Evolutionary conservation across 2,888 invertebrate species (phyloP), one percentile per base, ranked within the genome.

Genomic region (Tetheella fluctuosa): DNA sequence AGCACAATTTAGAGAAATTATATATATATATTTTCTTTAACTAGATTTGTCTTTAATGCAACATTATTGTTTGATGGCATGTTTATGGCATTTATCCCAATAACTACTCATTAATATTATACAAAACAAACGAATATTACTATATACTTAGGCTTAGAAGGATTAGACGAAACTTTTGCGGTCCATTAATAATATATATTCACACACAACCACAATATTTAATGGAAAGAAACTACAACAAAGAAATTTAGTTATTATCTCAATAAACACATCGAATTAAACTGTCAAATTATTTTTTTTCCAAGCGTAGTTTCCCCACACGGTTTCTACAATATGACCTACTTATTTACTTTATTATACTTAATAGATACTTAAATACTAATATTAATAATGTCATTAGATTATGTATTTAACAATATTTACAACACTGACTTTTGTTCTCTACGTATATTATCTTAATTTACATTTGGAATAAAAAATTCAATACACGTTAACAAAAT

Each of bases 221-320:
- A 82, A 82, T 83, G 86, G 86, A 88, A 90, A 89, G 88, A 89
- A 91, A 91, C 91, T 91, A 91, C 92, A 86, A 76, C 81, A 86
- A 88, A 88, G 82, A 83, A 87, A 83, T 77, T 80, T 81, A 79
- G 68, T 69, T 71, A 73, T 65, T 88, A 86, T 74, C 65, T 75
- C 77, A 85, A 82, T 84, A 84, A 83, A 84, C 77, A 91, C 89
- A 88, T 86, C 88, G 80, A 88, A 85, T 90, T 77, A 80, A 85
- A 84, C 76, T 85, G 86, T 87, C 87, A 89, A 91, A 85, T 86
- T 84, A 87, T 86, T 85, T 81, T 84, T 83, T 88, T 84, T 88
- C 87, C 87, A 93, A 93, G 92, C 92, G 92, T 93, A 93, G 92
- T 93, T 93, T 93, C 92, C 92, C 92, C 92, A 91, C 90, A 91